Percentiles rank a stretch among this genome's conserved stretches.
Evolutionary conservation across 2,113 vertebrate species (phyloP).

Genomic region (Aplodontia rufa): DNA sequence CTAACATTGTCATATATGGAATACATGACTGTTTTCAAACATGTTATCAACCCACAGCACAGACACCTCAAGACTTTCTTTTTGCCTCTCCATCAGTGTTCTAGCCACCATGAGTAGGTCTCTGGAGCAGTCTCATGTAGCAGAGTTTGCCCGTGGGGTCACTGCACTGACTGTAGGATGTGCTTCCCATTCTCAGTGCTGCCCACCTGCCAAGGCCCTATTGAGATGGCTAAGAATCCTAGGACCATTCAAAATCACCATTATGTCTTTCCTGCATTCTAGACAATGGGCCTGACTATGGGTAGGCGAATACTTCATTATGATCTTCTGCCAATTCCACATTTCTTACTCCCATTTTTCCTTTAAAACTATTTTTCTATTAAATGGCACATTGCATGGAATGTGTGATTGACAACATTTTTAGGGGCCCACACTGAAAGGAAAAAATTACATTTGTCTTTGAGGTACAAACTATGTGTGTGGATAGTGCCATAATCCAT

Average conservation of each 20-base stretch:
- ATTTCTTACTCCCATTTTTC: neutral
- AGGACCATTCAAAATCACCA: neutral
- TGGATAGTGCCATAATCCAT: neutral
- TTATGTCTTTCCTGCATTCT: neutral
- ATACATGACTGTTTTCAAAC: neutral
- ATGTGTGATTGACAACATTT: too few relatives aligned
- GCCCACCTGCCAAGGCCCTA: neutral
- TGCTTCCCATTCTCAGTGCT: neutral
- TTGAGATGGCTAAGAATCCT: neutral
- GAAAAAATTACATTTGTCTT: neutral
- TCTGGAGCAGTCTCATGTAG: neutral
- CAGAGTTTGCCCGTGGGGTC: neutral
- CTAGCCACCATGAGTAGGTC: neutral
- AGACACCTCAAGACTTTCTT: neutral
- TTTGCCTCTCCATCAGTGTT: neutral
- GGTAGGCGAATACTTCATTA: too few relatives aligned
- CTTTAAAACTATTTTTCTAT: neutral
- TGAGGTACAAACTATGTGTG: neutral
- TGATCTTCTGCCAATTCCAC: neutral
- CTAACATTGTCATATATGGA: neutral
- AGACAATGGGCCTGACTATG: neutral
- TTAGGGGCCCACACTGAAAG: too few relatives aligned
- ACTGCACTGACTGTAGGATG: neutral
- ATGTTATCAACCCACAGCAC: accelerated
- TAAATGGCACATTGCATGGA: neutral